Percentiles rank a stretch among this genome's conserved stretches.
These are phyloP conservation scores for Cheilosia variabilis DNA, from an alignment of 2,888 invertebrate genomes.

Conservation along the genomic window DNA sequence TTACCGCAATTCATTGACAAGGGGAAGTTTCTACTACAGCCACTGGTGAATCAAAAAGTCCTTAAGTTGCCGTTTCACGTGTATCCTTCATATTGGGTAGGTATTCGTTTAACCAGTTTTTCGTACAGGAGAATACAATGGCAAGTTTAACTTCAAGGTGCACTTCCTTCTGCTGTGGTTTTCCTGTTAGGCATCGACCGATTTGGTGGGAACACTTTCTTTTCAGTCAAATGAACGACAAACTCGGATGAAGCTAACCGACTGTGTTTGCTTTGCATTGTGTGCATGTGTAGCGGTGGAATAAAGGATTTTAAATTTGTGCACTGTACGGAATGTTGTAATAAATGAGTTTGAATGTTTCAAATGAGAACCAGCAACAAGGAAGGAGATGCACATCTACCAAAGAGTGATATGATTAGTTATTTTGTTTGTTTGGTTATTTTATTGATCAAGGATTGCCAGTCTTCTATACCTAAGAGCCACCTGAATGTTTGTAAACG, in stretches of 20 bases:
- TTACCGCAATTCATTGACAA: conserved; percentile 48
- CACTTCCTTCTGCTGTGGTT: conserved; percentile 65
- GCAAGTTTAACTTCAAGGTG: conserved; percentile 43
- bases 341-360: too few species aligned
- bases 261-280: neutral
- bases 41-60: conserved; percentile 46
- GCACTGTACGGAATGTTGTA: too few species aligned
- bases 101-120: conserved; percentile 41
- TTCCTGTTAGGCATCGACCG: conserved; percentile 35
- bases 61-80: conserved; percentile 39
- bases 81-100: conserved; percentile 10
- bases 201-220: conserved; percentile 41
- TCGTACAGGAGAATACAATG: neutral
- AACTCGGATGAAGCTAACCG: neutral
- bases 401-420: too few species aligned
- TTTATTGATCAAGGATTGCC: too few species aligned
- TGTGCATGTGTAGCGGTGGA: too few species aligned
- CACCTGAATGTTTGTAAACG: too few species aligned
- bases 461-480: too few species aligned
- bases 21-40: neutral
- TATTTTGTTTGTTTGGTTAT: too few species aligned
- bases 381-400: too few species aligned
- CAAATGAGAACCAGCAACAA: too few species aligned
- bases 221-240: neutral
- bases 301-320: too few species aligned